A percentile compares a stretch with the other conserved stretches of the same genome.
Conservation (phyloP, 2,888 invertebrate genomes). For the Athalia circularis region DNA sequence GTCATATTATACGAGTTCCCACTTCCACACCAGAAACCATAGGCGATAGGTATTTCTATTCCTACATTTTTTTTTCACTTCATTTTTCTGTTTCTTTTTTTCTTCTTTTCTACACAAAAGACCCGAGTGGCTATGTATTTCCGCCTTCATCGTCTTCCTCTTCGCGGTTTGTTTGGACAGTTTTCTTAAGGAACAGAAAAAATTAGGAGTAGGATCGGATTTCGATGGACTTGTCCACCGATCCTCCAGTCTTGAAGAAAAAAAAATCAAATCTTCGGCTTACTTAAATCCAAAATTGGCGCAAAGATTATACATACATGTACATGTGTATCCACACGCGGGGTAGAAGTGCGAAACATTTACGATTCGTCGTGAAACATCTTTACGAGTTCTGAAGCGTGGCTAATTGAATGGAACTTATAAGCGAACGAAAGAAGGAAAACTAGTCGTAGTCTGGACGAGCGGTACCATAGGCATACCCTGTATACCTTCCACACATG, state of each 20-base stretch:
- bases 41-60: not conserved
- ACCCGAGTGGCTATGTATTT: not conserved
- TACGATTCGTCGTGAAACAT: constrained; percentile 42
- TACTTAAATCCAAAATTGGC: constrained; percentile 3
- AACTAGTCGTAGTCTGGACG: too few species aligned
- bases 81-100: not conserved
- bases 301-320: not conserved
- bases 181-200: not conserved
- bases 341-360: constrained; percentile 38
- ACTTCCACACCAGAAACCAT: constrained; percentile 29
- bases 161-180: too few species aligned
- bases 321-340: too few species aligned
- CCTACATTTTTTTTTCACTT: not conserved
- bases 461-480: not conserved
- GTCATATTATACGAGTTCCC: constrained; percentile 33
- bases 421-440: constrained; percentile 17
- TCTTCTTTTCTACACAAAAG: not conserved
- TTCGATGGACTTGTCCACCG: too few species aligned
- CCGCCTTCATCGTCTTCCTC: not conserved
- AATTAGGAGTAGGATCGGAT: not conserved
- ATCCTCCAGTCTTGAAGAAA: not conserved
- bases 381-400: constrained; percentile 44
- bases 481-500: not conserved
- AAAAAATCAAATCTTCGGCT: not conserved
- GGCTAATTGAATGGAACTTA: constrained; percentile 52